A percentile compares a stretch with the other conserved stretches of the same genome.
These are phyloP conservation scores for Drosophila subsilvestris DNA, from an alignment of 2,888 invertebrate genomes.

Conservation along the genomic window DNA sequence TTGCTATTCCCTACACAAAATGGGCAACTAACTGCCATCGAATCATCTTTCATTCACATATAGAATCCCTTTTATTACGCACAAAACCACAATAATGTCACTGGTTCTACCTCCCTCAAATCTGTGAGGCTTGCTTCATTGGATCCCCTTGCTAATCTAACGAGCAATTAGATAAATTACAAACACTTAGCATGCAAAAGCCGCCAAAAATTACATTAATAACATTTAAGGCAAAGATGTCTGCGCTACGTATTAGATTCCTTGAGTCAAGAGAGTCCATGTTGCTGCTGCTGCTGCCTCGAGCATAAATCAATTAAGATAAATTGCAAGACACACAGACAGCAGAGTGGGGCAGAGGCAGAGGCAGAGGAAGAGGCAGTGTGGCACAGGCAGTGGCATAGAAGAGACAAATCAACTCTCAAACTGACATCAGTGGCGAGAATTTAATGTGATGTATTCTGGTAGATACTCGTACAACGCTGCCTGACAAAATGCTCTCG, in stretches of 20 bases:
- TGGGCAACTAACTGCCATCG: not conserved
- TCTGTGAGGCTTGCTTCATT: constrained; percentile 11
- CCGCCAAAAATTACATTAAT: constrained; percentile 24
- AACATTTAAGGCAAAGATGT: constrained; percentile 15
- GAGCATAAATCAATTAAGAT: constrained; percentile 59
- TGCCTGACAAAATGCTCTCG: constrained; percentile 43
- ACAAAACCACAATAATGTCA: not conserved
- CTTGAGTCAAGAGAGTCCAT: not conserved
- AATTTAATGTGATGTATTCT: constrained; percentile 58
- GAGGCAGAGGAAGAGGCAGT: constrained; percentile 11
- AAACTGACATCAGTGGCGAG: constrained; percentile 33
- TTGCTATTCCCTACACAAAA: not conserved
- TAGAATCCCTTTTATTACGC: not conserved
- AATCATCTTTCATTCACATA: not conserved
- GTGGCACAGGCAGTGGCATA: not conserved
- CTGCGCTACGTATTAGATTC: not conserved
- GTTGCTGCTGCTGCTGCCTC: constrained; percentile 12
- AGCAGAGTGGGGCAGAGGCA: not conserved
- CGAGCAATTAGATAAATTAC: constrained; percentile 45
- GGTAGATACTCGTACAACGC: constrained; percentile 28
- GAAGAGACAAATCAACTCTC: constrained; percentile 33
- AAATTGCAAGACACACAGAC: constrained; percentile 38
- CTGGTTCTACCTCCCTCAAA: not conserved
- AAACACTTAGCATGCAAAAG: constrained; percentile 18
- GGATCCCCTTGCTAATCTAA: constrained; percentile 16